Evolutionary conservation across 1,140 invertebrate species (phyloP).

Genomic region (Pogonomyrmex barbatus): DNA sequence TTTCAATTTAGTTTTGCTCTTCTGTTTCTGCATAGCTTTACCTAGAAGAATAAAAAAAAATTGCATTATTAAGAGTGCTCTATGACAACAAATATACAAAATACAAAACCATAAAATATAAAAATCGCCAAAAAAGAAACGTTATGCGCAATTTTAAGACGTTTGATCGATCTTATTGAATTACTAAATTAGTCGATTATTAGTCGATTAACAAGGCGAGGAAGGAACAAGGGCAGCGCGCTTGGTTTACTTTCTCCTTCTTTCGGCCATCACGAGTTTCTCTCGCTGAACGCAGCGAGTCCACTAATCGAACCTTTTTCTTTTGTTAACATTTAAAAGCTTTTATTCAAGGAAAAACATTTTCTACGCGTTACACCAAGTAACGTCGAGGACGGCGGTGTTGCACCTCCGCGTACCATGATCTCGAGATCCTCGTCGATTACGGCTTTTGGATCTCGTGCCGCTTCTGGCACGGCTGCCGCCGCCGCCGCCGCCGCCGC

Average conservation of each 20-base stretch:
- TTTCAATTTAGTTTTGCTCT: slow-evolving; percentile 83
- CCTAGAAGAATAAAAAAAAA: slow-evolving; percentile 73
- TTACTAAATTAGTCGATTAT: background rate
- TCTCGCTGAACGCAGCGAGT: background rate
- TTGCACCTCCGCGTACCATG: slow-evolving; percentile 76
- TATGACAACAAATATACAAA: background rate
- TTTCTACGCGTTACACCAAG: background rate
- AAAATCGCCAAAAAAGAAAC: background rate
- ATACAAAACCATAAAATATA: background rate
- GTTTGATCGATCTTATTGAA: background rate
- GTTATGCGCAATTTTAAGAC: background rate
- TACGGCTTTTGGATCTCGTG: slow-evolving; percentile 83
- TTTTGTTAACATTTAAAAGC: background rate
- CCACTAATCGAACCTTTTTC: background rate
- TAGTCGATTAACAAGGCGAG: background rate
- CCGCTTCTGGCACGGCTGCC: slow-evolving; percentile 75
- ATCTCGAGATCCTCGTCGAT: slow-evolving; percentile 81
- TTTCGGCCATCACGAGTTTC: background rate
- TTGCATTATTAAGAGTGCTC: background rate
- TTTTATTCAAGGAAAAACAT: background rate
- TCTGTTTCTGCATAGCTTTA: slow-evolving; percentile 83
- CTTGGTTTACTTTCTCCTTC: background rate
- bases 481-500: slow-evolving; percentile 31
- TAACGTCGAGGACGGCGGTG: background rate
- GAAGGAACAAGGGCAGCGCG: background rate